Evolutionary conservation across 2,113 vertebrate genomes (phyloP).

Genomic region (Rhombomys opimus): DNA sequence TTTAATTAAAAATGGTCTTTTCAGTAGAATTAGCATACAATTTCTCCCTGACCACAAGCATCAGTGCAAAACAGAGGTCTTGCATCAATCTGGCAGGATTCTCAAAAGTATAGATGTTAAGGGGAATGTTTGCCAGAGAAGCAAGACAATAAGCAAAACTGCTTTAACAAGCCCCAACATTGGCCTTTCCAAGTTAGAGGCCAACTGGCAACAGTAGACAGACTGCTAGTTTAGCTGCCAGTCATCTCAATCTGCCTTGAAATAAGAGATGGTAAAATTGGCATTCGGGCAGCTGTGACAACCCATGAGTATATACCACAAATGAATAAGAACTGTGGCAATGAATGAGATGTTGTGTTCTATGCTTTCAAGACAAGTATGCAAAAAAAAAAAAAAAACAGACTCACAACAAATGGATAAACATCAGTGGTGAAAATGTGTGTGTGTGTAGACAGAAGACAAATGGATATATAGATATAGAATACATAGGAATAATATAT

Average conservation of each 20-base stretch:
- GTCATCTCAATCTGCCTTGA: background rate
- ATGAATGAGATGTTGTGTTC: background rate
- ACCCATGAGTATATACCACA: background rate
- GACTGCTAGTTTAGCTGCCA: background rate
- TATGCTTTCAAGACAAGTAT: background rate
- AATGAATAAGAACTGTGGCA: background rate
- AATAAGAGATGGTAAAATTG: background rate
- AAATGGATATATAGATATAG: background rate
- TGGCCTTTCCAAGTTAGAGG: background rate
- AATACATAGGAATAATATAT: background rate
- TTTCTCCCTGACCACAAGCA: slow-evolving; percentile 63
- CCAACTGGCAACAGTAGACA: background rate
- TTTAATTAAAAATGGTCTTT: slow-evolving; percentile 69
- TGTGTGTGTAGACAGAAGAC: background rate
- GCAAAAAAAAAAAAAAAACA: background rate
- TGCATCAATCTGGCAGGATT: slow-evolving; percentile 65
- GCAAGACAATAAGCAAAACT: slow-evolving; percentile 63
- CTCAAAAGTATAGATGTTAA: slow-evolving; percentile 35
- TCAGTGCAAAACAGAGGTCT: background rate
- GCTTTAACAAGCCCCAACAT: slow-evolving; percentile 12
- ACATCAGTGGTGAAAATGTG: background rate
- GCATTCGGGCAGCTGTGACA: background rate
- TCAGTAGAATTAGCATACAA: slow-evolving; percentile 3
- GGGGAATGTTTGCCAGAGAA: slow-evolving; percentile 63
- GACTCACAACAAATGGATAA: background rate